Conservation (phyloP, 2,113 vertebrate species). For the Mola mola region DNA sequence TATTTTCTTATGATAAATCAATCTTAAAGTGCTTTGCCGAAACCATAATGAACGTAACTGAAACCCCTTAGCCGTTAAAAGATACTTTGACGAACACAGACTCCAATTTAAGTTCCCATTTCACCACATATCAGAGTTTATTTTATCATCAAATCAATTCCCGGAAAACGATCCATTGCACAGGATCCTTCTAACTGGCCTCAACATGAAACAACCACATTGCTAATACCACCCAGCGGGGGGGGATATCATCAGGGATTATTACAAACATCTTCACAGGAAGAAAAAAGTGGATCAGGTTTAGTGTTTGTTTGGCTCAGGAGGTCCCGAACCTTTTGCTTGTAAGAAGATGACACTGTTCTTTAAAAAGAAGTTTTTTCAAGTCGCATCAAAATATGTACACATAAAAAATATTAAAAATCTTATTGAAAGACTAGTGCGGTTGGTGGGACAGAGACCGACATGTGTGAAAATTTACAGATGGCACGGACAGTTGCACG, state of each 20-base stretch:
- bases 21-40: too few relatives aligned
- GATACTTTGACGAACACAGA: slow-evolving; percentile 7
- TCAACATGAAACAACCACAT: slow-evolving; percentile 64
- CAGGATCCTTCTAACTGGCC: slow-evolving; percentile 52
- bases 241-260: slow-evolving; percentile 33
- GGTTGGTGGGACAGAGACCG: slow-evolving; percentile 23
- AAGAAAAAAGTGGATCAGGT: slow-evolving; percentile 29
- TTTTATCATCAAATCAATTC: slow-evolving; percentile 72
- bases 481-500: slow-evolving; percentile 27
- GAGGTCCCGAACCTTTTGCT: slow-evolving; percentile 26
- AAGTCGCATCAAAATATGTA: slow-evolving; percentile 75
- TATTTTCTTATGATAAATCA: too few relatives aligned
- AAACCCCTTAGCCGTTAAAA: neutral
- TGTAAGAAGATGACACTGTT: slow-evolving; percentile 56
- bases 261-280: slow-evolving; percentile 59
- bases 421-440: slow-evolving; percentile 65
- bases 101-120: neutral
- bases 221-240: slow-evolving; percentile 38
- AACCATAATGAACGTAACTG: too few relatives aligned
- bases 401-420: slow-evolving; percentile 75
- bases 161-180: slow-evolving; percentile 53
- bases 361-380: slow-evolving; percentile 60
- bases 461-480: slow-evolving; percentile 33
- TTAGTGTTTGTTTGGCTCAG: slow-evolving; percentile 37
- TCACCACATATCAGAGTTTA: slow-evolving; percentile 67